Percentiles rank a stretch among this genome's conserved stretches.
Evolutionary conservation across 2,888 invertebrate genomes (phyloP).

Genomic region (Drosophila greeni): DNA sequence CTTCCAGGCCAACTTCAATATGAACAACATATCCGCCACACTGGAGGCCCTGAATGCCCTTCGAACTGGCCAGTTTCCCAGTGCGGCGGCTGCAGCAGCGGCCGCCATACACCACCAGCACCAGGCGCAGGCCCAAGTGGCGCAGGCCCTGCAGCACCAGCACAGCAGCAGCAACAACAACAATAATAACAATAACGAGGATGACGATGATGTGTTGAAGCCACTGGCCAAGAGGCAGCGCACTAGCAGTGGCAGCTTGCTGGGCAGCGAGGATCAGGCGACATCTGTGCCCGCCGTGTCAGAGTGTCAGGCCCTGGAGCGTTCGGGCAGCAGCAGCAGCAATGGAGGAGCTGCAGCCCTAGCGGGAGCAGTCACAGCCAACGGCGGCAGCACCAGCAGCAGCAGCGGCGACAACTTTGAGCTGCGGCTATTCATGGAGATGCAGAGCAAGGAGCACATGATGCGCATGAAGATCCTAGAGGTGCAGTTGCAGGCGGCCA

Average conservation of each 20-base stretch:
- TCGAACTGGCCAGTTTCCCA: conserved; percentile 76
- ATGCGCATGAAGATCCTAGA: conserved; percentile 79
- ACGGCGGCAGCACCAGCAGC: conserved; percentile 12
- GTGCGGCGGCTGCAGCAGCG: conserved; percentile 76
- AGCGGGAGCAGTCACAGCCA: conserved; percentile 6
- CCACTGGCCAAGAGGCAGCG: conserved; percentile 71
- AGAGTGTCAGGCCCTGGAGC: conserved; percentile 61
- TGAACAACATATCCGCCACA: conserved; percentile 78
- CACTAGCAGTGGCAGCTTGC: conserved; percentile 63
- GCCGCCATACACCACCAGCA: conserved; percentile 75
- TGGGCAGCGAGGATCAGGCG: conserved; percentile 58
- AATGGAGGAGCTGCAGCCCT: conserved; percentile 12
- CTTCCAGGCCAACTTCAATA: conserved; percentile 76
- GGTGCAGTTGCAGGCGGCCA: conserved; percentile 79
- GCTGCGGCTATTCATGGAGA: conserved; percentile 77
- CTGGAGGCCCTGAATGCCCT: conserved; percentile 78
- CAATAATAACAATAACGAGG: conserved; percentile 60
- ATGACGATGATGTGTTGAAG: conserved; percentile 63
- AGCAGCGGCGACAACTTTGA: conserved; percentile 59
- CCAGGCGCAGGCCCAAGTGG: conserved; percentile 67
- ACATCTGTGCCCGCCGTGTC: conserved; percentile 12
- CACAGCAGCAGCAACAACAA: conserved; percentile 44
- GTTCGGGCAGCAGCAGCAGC: conserved; percentile 40
- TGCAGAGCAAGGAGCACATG: conserved; percentile 79
- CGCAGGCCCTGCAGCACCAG: conserved; percentile 61